A percentile compares a stretch with the other conserved stretches of the same genome.
Conservation (phyloP, 2,888 invertebrate species). For the Meliscaeva auricollis region DNA sequence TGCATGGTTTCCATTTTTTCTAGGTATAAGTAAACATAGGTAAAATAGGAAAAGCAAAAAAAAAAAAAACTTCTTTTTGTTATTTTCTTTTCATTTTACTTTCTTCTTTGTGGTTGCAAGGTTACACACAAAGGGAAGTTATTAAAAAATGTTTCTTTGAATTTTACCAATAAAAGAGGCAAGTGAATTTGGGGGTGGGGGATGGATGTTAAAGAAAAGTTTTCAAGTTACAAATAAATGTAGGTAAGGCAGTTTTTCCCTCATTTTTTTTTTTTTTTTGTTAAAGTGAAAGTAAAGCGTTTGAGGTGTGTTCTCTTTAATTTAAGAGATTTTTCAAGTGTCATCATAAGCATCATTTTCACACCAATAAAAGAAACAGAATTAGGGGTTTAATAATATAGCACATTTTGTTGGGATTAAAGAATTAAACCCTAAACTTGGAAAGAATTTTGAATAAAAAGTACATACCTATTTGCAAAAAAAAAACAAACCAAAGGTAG, state of each 20-base stretch:
- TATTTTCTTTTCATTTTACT: constrained; percentile 49
- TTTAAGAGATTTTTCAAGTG: constrained; percentile 30
- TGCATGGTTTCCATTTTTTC: constrained; percentile 60
- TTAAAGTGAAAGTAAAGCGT: constrained; percentile 46
- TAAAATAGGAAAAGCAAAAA: background rate
- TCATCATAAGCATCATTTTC: background rate
- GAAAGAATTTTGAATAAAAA: background rate
- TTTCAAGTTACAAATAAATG: constrained; percentile 42
- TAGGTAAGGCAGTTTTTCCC: constrained; percentile 1
- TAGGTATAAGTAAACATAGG: constrained; percentile 61
- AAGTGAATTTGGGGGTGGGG: background rate
- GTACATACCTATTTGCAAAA: no score
- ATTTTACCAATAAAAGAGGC: constrained; percentile 21
- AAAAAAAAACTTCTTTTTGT: constrained; percentile 23
- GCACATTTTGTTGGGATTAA: constrained; percentile 20
- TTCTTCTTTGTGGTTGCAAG: constrained; percentile 68
- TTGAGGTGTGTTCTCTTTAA: constrained; percentile 42
- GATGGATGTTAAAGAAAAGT: constrained; percentile 10
- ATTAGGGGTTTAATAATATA: background rate
- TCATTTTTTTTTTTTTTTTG: background rate
- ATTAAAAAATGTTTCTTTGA: constrained; percentile 52
- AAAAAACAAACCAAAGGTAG: no score
- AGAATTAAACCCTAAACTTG: background rate
- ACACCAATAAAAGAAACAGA: constrained; percentile 4
- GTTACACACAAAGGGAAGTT: constrained; percentile 66